Evolutionary conservation across 2,797 vertebrate genomes (phyloP).

Genomic region (Trichosurus vulpecula): DNA sequence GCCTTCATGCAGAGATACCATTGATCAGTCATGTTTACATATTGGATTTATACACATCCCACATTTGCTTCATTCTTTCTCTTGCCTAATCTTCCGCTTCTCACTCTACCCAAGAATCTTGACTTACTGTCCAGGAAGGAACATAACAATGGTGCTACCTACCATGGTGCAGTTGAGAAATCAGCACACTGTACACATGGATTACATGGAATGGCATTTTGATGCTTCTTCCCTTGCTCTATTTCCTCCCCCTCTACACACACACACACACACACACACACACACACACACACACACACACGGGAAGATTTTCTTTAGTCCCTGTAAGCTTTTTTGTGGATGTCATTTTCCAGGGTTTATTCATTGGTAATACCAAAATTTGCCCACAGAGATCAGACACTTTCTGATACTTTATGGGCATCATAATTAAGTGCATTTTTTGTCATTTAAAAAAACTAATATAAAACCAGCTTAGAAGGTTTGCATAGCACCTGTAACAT

Average conservation of each 20-base stretch:
- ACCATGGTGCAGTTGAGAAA: neutral
- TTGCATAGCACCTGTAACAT: neutral
- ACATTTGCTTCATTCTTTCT: constrained; percentile 53
- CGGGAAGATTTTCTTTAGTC: neutral
- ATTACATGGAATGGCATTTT: neutral
- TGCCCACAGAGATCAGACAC: neutral
- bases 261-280: neutral
- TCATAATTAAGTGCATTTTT: constrained; percentile 6
- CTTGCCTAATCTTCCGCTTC: constrained; percentile 44
- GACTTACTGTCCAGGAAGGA: neutral
- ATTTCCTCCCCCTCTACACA: neutral
- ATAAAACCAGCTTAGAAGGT: constrained; percentile 2
- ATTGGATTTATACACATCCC: constrained; percentile 51
- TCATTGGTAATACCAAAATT: constrained; percentile 6
- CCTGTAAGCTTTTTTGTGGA: neutral
- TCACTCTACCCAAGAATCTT: constrained; percentile 37
- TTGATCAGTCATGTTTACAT: constrained; percentile 56
- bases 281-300: neutral
- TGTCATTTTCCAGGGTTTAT: neutral
- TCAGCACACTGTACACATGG: neutral
- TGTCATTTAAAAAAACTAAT: neutral
- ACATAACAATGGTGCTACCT: neutral
- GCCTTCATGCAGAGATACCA: constrained; percentile 38
- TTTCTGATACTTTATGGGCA: neutral
- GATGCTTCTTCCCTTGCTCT: neutral